Conservation (phyloP, 2,888 invertebrate species). For the Mesorhabditis spiculigera region DNA sequence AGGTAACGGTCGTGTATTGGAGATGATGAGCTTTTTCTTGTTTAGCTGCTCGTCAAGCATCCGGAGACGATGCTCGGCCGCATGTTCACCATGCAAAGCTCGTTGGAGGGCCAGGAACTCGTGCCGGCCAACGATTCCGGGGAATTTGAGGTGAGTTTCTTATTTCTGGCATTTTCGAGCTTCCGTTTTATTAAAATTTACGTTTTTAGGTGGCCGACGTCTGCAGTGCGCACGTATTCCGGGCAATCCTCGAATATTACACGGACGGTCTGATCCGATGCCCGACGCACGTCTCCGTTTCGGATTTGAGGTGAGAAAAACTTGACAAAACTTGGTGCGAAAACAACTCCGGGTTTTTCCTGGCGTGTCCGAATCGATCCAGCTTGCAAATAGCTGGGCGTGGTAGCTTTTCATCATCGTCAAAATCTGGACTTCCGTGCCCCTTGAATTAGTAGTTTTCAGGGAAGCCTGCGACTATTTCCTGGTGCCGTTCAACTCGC, state of each 20-base stretch:
- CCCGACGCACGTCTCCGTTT: slow-evolving; percentile 90
- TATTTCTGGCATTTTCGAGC: neutral
- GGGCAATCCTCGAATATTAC: slow-evolving; percentile 73
- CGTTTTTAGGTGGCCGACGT: slow-evolving; percentile 74
- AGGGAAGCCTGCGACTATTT: slow-evolving; percentile 95
- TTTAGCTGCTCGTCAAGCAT: slow-evolving; percentile 77
- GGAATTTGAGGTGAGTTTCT: slow-evolving; percentile 77
- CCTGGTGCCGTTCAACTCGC: slow-evolving; percentile 92
- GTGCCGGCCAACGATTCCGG: slow-evolving; percentile 91
- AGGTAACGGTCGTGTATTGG: slow-evolving; percentile 53
- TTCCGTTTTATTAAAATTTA: neutral
- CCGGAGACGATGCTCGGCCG: slow-evolving; percentile 91
- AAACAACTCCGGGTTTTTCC: too few relatives aligned
- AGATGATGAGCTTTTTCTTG: neutral
- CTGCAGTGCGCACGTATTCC: slow-evolving; percentile 87
- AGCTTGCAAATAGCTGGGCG: too few relatives aligned
- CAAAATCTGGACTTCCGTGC: neutral
- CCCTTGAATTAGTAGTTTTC: neutral
- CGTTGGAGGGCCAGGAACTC: slow-evolving; percentile 70
- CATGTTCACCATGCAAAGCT: slow-evolving; percentile 67
- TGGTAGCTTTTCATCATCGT: too few relatives aligned
- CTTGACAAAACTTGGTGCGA: too few relatives aligned
- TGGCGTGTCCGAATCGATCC: too few relatives aligned
- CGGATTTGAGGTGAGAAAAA: slow-evolving; percentile 73
- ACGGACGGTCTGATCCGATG: slow-evolving; percentile 64